phyloP scores from a whole-genome alignment of 2,797 vertebrate genomes.

The Fratercula arctica region DNA sequence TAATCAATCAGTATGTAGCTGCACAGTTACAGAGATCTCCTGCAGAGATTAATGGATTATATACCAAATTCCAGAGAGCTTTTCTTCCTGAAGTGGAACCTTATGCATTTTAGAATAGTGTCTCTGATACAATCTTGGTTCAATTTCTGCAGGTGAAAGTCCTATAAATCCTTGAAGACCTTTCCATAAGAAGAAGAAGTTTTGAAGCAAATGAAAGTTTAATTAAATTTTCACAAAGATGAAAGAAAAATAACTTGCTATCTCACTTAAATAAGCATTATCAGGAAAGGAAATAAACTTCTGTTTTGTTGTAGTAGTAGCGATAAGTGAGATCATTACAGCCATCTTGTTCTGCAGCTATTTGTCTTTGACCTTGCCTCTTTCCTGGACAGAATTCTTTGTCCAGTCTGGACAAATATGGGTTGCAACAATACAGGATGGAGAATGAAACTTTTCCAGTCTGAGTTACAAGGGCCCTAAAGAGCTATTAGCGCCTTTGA shows the following conservation, averaged over 20 bases:
- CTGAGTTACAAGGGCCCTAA: background rate
- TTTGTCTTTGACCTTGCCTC: constrained; percentile 11
- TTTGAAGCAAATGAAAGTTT: background rate
- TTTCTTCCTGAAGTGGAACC: background rate
- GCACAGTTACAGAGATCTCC: background rate
- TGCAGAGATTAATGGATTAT: background rate
- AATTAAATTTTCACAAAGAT: background rate
- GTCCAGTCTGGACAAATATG: background rate
- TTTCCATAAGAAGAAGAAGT: background rate
- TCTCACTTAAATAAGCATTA: background rate
- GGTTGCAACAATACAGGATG: background rate
- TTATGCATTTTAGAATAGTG: background rate
- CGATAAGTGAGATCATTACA: background rate
- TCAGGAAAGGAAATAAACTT: background rate
- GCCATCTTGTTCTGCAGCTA: background rate
- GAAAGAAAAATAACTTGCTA: background rate
- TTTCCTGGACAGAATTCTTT: background rate
- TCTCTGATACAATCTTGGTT: background rate
- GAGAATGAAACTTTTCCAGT: background rate
- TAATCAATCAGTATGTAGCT: background rate
- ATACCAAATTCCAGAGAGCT: background rate
- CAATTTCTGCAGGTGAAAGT: background rate
- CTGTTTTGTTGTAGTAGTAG: background rate
- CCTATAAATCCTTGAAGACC: background rate
- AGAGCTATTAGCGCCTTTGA: background rate